Percentiles rank a stretch among this genome's conserved stretches.
Evolutionary conservation across 2,888 invertebrate genomes (phyloP).

Genomic region (Quadriops clusia): DNA sequence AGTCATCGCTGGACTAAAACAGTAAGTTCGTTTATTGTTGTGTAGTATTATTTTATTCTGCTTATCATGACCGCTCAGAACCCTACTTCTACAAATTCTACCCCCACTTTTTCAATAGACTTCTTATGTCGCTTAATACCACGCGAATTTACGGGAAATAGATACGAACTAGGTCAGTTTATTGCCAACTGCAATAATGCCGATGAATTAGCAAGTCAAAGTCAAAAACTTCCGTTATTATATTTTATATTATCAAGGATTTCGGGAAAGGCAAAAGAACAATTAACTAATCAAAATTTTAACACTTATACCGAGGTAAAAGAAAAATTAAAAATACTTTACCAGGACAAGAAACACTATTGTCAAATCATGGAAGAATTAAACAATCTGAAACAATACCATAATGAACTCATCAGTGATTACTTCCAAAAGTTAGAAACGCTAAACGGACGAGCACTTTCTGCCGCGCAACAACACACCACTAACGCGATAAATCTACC

Average conservation of each 20-base stretch:
- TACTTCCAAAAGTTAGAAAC: slow-evolving; percentile 4
- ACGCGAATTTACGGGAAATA: background rate
- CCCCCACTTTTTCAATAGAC: no score
- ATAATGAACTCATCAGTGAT: slow-evolving; percentile 8
- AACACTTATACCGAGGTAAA: slow-evolving; percentile 8
- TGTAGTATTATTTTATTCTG: no score
- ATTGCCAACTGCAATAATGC: slow-evolving; percentile 5
- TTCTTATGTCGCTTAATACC: slow-evolving; percentile 4
- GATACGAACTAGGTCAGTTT: slow-evolving; percentile 1
- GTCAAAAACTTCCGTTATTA: background rate
- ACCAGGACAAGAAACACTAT: slow-evolving; percentile 13
- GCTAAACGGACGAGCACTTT: background rate
- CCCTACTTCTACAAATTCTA: no score
- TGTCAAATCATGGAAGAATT: slow-evolving; percentile 10
- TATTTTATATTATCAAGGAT: slow-evolving; percentile 3
- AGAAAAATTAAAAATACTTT: slow-evolving; percentile 8
- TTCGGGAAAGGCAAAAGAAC: slow-evolving; percentile 1
- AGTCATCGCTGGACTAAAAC: no score
- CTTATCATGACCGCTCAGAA: no score
- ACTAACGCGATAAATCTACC: background rate
- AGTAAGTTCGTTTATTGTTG: no score
- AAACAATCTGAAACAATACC: slow-evolving; percentile 6
- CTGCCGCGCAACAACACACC: background rate
- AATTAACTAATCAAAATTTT: slow-evolving; percentile 2
- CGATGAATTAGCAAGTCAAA: background rate